Evolutionary conservation across 2,113 vertebrate species (phyloP).

Genomic region (Scomber colias): DNA sequence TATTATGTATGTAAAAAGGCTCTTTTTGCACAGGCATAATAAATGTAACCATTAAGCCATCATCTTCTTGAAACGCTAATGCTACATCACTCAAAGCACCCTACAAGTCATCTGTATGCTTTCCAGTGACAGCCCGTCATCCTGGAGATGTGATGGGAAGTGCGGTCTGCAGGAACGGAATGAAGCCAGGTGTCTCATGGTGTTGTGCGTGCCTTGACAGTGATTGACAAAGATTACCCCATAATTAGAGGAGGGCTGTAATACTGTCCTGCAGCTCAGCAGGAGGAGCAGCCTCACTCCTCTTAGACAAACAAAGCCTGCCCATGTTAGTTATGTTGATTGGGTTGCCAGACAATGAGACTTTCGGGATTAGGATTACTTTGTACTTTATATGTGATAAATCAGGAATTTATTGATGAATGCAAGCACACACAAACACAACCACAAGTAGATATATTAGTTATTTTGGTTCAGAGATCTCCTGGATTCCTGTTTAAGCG

Average conservation of each 20-base stretch:
- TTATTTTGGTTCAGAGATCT: neutral
- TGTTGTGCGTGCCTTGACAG: conserved; percentile 46
- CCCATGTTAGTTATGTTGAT: conserved; percentile 51
- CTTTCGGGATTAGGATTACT: conserved; percentile 3
- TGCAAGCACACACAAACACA: no score
- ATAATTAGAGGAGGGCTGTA: conserved; percentile 67
- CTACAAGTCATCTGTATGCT: conserved; percentile 21
- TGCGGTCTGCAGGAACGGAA: conserved; percentile 30
- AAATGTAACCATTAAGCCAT: conserved; percentile 49
- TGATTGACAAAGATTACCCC: conserved; percentile 68
- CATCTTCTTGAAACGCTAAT: neutral
- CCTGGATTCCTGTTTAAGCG: neutral
- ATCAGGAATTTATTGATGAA: conserved; percentile 9
- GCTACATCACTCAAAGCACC: conserved; percentile 39
- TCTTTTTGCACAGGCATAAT: conserved; percentile 15
- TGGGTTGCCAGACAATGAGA: conserved; percentile 49
- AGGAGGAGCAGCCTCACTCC: conserved; percentile 46
- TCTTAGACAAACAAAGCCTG: conserved; percentile 62
- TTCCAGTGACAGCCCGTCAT: neutral
- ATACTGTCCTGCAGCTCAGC: conserved; percentile 61
- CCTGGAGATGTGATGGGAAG: conserved; percentile 23
- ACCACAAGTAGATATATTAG: neutral
- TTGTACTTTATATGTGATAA: conserved; percentile 8
- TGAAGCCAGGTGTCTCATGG: conserved; percentile 53
- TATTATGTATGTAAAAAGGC: conserved; percentile 25